phyloP scores from a whole-genome alignment of 2,113 vertebrate species.

The Octodon degus region DNA sequence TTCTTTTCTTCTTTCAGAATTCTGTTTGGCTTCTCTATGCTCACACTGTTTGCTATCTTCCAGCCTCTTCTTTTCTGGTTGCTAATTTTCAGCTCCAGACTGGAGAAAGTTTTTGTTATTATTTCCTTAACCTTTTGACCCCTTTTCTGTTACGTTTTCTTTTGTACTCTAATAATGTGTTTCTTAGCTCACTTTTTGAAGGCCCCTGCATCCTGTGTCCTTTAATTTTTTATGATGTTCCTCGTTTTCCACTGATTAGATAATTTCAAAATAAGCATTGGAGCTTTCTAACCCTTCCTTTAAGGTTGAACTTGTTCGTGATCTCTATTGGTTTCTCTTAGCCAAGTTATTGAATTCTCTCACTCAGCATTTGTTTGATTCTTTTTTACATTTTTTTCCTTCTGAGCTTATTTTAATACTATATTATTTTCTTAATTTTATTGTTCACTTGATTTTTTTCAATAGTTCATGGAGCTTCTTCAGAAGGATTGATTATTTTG shows the following conservation, averaged over 20 bases:
- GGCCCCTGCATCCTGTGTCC: not conserved
- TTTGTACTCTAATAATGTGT: not conserved
- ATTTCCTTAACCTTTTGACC: no score
- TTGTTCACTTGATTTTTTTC: not conserved
- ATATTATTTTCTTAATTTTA: not conserved
- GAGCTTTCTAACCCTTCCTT: not conserved
- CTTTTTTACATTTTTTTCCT: not conserved
- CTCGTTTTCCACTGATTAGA: not conserved
- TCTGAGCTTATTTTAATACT: not conserved
- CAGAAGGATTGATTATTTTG: not conserved
- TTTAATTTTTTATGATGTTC: not conserved
- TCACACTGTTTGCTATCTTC: not conserved
- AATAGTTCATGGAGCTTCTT: not conserved
- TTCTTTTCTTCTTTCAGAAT: not conserved
- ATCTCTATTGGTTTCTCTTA: not conserved
- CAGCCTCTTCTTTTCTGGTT: not conserved
- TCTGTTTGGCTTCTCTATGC: not conserved
- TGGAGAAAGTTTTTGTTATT: not conserved
- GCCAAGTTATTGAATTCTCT: not conserved
- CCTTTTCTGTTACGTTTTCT: not conserved
- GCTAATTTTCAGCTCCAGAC: not conserved
- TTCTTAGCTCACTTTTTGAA: not conserved
- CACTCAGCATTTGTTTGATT: not conserved
- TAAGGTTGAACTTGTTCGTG: not conserved
- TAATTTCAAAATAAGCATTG: not conserved